Evolutionary conservation across 2,888 invertebrate species (phyloP).

Genomic region (Thumatha senex): DNA sequence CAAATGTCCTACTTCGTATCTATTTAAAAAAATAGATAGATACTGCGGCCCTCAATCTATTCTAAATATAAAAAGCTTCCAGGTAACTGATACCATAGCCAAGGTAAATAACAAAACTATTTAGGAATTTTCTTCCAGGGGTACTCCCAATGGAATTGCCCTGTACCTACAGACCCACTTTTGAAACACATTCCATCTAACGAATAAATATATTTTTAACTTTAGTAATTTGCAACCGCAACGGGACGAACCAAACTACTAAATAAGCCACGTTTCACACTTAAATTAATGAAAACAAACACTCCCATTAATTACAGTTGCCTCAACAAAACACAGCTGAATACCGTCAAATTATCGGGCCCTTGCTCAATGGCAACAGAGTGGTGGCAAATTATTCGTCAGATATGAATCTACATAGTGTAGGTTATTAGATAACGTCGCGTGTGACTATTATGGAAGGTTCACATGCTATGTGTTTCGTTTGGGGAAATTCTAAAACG

Average conservation of each 20-base stretch:
- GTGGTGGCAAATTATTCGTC: conserved; percentile 29
- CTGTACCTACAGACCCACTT: too few relatives aligned
- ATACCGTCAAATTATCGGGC: conserved; percentile 23
- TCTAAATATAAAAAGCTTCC: too few relatives aligned
- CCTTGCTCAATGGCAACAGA: conserved; percentile 11
- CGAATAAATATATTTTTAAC: neutral
- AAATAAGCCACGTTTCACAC: neutral
- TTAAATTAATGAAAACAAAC: conserved; percentile 5
- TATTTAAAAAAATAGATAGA: too few relatives aligned
- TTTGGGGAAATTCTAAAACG: neutral
- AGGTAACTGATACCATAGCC: too few relatives aligned
- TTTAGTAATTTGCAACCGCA: neutral
- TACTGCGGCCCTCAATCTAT: too few relatives aligned
- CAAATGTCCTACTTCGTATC: too few relatives aligned
- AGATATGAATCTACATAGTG: conserved; percentile 28
- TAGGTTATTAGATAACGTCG: conserved; percentile 26
- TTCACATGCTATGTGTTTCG: neutral
- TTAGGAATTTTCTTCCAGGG: too few relatives aligned
- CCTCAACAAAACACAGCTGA: conserved; percentile 5
- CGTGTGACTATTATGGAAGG: conserved; percentile 16
- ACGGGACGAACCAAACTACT: neutral
- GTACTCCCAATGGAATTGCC: too few relatives aligned
- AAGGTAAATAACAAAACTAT: too few relatives aligned
- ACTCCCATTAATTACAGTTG: conserved; percentile 5
- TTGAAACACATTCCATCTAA: neutral